Percentiles rank a stretch among this genome's conserved stretches.
phyloP scores from a whole-genome alignment of 2,888 invertebrate genomes.

The Parthenolecanium corni region DNA sequence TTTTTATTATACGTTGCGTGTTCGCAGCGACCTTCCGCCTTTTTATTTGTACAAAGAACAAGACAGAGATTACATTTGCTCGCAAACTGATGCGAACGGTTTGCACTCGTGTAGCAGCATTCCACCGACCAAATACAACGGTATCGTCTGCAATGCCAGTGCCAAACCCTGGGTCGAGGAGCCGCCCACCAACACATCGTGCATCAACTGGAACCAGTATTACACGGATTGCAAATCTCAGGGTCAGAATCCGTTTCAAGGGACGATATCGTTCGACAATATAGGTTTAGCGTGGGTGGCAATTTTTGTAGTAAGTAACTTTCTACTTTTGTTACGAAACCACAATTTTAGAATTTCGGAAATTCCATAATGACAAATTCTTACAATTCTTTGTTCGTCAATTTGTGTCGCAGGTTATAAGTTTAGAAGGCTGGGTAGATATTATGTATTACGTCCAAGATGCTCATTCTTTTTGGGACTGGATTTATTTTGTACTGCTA shows the following conservation, averaged over 20 bases:
- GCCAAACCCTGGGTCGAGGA: constrained; percentile 48
- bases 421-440: constrained; percentile 98
- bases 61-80: constrained; percentile 95
- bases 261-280: constrained; percentile 98
- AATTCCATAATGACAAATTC: background rate
- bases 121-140: constrained; percentile 55
- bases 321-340: background rate
- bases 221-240: constrained; percentile 88
- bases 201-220: constrained; percentile 98
- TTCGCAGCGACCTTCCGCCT: constrained; percentile 49
- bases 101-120: constrained; percentile 84
- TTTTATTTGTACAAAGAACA: constrained; percentile 72
- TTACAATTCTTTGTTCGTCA: background rate
- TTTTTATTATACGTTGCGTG: too few species aligned
- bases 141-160: constrained; percentile 62
- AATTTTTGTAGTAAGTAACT: constrained; percentile 86
- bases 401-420: constrained; percentile 69
- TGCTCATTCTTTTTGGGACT: constrained; percentile 99
- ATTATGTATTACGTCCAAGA: constrained; percentile 99
- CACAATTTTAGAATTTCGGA: background rate
- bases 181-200: constrained; percentile 58
- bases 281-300: constrained; percentile 99
- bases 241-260: constrained; percentile 94
- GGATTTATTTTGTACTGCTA: constrained; percentile 97
- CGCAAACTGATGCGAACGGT: constrained; percentile 80